Evolutionary conservation across 1,140 invertebrate genomes (phyloP), one percentile per base, ranked within the genome.

Genomic region (Amyelois transitella): DNA sequence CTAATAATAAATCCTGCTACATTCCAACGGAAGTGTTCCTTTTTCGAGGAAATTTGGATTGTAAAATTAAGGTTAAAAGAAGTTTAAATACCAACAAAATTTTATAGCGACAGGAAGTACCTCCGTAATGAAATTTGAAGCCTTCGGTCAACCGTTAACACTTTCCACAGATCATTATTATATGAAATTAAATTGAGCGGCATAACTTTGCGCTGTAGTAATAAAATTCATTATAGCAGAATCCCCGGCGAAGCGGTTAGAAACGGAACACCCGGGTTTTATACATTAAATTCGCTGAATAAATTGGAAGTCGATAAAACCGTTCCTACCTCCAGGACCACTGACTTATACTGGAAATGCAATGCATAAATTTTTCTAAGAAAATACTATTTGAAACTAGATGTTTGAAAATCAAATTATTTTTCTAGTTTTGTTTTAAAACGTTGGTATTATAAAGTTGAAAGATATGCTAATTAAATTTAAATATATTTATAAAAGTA

Each of bases 301-400:
- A 81, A 85, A 80, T 78, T 80, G 75, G 68, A 75, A 75, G 69
- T 81, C 76, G 79, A 81, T 80, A 80, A 75, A 75, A 75, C 74
- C 69, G 67, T 70, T 80, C 62, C 66, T 70, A 70, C 72, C 32
- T 38, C 72, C 55, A 68, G 63, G 69, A 66, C 61, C 62, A 58
- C 55, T 62, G 58, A 96, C 94, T 87, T 96, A 93, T 80, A 97
- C 95, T 68, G 96, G 90, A 76, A 96, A 91, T 48, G 45, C 45
- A n/a, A 48, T 48, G 45, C 45, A 48, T 48, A 48, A 48, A 48
- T 21, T 48, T 48, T 17, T 48, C 6, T 38, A 14, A 38, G 17
- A 38, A 38, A 38, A 38, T 2, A 14, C 32, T 4, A 0, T 14
- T 6, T 38, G 1, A 4, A 38, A 38, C 7, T 14, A 14, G 8